Evolutionary conservation across 2,888 invertebrate species (phyloP).

Genomic region (Penaeus monodon): DNA sequence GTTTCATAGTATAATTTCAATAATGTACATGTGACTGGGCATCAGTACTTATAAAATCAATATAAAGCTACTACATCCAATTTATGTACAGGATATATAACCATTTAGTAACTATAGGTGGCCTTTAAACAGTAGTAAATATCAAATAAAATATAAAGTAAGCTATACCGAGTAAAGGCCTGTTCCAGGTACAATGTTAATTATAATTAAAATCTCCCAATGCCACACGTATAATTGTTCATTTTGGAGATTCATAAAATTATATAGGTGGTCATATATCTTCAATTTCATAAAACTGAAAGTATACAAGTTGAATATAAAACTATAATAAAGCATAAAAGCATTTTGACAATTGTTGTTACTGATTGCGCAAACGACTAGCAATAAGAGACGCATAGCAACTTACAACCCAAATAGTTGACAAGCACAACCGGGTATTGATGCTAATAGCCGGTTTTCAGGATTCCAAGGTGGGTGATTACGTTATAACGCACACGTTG

Average conservation of each 20-base stretch:
- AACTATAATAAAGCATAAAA: slow-evolving; percentile 55
- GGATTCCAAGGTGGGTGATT: too few species aligned
- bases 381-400: slow-evolving; percentile 53
- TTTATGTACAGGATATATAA: slow-evolving; percentile 52
- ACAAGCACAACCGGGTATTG: slow-evolving; percentile 9
- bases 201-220: slow-evolving; percentile 26
- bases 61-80: slow-evolving; percentile 52
- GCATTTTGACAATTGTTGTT: slow-evolving; percentile 38
- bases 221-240: not conserved
- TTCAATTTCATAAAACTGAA: slow-evolving; percentile 31
- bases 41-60: slow-evolving; percentile 40
- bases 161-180: slow-evolving; percentile 46
- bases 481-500: too few species aligned
- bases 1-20: slow-evolving; percentile 6
- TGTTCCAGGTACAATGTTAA: slow-evolving; percentile 60
- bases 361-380: slow-evolving; percentile 60
- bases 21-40: slow-evolving; percentile 43
- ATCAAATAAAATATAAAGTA: slow-evolving; percentile 55
- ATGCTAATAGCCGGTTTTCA: too few species aligned
- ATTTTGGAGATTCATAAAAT: slow-evolving; percentile 16
- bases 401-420: slow-evolving; percentile 40
- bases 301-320: slow-evolving; percentile 33
- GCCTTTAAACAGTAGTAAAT: slow-evolving; percentile 47
- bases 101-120: slow-evolving; percentile 49
- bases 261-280: slow-evolving; percentile 30